Conservation (phyloP, 2,797 vertebrate genomes). For the Amazonetta brasiliensis region DNA sequence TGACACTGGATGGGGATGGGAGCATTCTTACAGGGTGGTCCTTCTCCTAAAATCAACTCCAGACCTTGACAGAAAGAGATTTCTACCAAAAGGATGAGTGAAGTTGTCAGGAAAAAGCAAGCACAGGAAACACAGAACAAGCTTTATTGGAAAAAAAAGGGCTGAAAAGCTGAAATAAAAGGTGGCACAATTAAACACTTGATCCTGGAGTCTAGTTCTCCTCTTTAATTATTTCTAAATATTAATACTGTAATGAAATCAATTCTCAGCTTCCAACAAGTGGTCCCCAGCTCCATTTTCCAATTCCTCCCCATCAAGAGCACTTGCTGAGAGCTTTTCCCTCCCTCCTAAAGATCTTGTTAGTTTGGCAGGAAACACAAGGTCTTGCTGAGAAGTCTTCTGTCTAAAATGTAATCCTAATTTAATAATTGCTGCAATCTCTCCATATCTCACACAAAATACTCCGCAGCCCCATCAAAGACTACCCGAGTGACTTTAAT, state of each 20-base stretch:
- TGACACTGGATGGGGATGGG: background rate
- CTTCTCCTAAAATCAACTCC: background rate
- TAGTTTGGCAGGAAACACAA: slow-evolving; percentile 56
- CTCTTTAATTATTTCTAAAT: slow-evolving; percentile 59
- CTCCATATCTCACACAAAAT: background rate
- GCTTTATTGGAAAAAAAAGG: background rate
- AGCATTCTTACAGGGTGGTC: background rate
- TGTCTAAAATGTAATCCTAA: slow-evolving; percentile 5
- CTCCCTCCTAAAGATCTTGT: slow-evolving; percentile 41
- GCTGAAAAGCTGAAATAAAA: slow-evolving; percentile 2
- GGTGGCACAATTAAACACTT: background rate
- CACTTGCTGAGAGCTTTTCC: slow-evolving; percentile 27
- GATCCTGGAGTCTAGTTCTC: background rate
- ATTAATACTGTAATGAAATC: slow-evolving; percentile 43
- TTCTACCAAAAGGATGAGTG: background rate
- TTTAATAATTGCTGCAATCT: background rate
- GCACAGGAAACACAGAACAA: background rate
- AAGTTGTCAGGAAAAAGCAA: background rate
- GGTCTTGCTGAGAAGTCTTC: slow-evolving; percentile 14
- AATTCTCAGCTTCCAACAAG: slow-evolving; percentile 36
- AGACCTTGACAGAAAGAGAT: slow-evolving; percentile 6
- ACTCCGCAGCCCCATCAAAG: background rate
- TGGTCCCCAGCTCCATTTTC: slow-evolving; percentile 30
- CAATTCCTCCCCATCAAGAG: slow-evolving; percentile 32
- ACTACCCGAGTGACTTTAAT: background rate